Evolutionary conservation across 2,113 vertebrate genomes (phyloP), one percentile per base, ranked within the genome.

Genomic region (Onychostoma macrolepis): DNA sequence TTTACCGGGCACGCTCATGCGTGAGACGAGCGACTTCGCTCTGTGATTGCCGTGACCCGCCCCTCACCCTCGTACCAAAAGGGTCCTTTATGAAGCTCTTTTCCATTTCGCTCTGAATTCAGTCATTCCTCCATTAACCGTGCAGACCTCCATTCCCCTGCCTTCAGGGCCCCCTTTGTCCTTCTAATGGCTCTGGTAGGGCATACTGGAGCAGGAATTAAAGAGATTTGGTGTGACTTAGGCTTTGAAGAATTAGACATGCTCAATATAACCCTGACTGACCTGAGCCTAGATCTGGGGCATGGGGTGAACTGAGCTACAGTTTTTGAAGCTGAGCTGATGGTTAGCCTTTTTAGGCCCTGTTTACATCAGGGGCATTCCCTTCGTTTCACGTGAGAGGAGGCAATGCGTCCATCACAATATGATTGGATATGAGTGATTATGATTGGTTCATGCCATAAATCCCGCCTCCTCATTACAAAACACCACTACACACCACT

Each of bases 181-280:
- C 81, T n/a, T 41, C 78, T 7, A 38, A 81, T 75, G 80, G 69
- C 81, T 82, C 28, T 85, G 80, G 45, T 67, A 72, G 33, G 69
- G 82, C 87, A 84, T 75, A 58, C 26, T 85, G 81, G 87, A 81
- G 74, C 87, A 87, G 65, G 89, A 91, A 88, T 92, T 93, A 93
- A 91, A 91, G 89, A 92, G 93, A 95, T 95, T 92, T 94, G 94
- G 91, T 93, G 91, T 92, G 90, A 94, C 92, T 86, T 91, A 91
- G 93, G 93, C 92, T 93, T 96, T 95, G 90, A 95, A 89, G 92
- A 95, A 96, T 96, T 96, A 94, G 95, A 95, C 95, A 95, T 89
- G 93, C 94, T 93, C 93, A 96, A 91, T 95, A 88, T 94, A 93
- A 85, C 91, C 81, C 85, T 88, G 86, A 89, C 87, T 61, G 89